Base-by-base conservation (phyloP, 2,113 vertebrate species). In the Eretmodus cyanostictus region DNA sequence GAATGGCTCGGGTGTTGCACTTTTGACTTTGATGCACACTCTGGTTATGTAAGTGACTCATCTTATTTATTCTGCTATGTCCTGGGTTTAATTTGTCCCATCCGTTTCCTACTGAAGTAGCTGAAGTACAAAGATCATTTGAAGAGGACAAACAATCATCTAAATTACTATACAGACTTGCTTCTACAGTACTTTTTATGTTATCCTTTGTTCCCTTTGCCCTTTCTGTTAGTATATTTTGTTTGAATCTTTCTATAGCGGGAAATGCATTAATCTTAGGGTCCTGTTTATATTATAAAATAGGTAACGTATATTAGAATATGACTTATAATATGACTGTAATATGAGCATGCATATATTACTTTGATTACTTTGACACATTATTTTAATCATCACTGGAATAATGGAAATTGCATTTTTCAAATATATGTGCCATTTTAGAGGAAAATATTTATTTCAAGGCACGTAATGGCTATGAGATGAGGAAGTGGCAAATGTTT, bases 151-250 rank as follows among this genome's bases (percentile, higher is more conserved):
- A 78, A 54, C 4, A 49, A 31, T 76, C 27, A 12, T 82, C 53
- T 42, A 10, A 87, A 79, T 79, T 34, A 47, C 68, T 17, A 49
- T 16, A 16, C n/a, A 87, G 80, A 81, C 66, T 81, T 3, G 1
- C 27, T 85, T 90, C 17, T 83, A 82, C 92, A 45, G 85, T 85
- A 89, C 88, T 51, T 89, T 36, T 80, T 82, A 61, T 87, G 79
- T 85, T 86, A 55, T 36, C 78, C 29, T 53, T n/a, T 38, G 63
- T 53, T 91, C 66, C 79, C 80, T 78, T 87, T 86, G 53, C 40
- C 80, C 76, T 80, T 29, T 17, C 34, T 24, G 9, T 53, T 81
- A 51, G 22, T 45, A 85, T 45, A 19, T 54, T 81, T 86, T 38
- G 31, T 89, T 53, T 40, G 91, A 84, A 79, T 83, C 53, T 27